Evolutionary conservation across 2,888 invertebrate species (phyloP).

Genomic region (Agrotis segetum): DNA sequence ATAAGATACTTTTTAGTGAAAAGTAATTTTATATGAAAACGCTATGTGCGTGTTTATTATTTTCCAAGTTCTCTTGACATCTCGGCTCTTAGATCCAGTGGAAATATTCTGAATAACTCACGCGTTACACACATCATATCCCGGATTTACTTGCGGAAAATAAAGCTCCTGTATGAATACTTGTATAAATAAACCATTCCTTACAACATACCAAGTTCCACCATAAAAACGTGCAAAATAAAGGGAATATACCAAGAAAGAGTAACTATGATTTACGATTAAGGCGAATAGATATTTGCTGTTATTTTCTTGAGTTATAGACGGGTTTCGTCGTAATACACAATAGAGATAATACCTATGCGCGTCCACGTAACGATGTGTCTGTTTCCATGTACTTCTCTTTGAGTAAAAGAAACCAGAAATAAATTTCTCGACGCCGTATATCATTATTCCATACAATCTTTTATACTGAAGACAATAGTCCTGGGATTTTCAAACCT

Average conservation of each 20-base stretch:
- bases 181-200: conserved; percentile 88
- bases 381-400: not conserved
- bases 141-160: conserved; percentile 69
- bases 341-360: conserved; percentile 45
- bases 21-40: conserved; percentile 48
- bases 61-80: conserved; percentile 50
- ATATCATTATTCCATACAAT: not conserved
- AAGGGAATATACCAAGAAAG: conserved; percentile 75
- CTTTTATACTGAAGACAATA: not conserved
- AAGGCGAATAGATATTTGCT: conserved; percentile 78
- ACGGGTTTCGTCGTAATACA: conserved; percentile 39
- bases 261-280: conserved; percentile 82
- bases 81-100: conserved; percentile 53
- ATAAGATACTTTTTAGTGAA: conserved; percentile 22
- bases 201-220: conserved; percentile 80
- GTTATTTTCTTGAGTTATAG: conserved; percentile 77
- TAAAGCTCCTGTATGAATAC: conserved; percentile 82
- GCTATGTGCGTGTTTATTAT: conserved; percentile 49
- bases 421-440: not conserved
- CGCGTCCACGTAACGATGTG: conserved; percentile 19
- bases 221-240: conserved; percentile 85
- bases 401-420: not conserved
- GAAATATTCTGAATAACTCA: conserved; percentile 68
- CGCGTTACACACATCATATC: conserved; percentile 65
- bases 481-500: not conserved